Evolutionary conservation across 2,888 invertebrate species (phyloP).

Genomic region (Octodonta nipae): DNA sequence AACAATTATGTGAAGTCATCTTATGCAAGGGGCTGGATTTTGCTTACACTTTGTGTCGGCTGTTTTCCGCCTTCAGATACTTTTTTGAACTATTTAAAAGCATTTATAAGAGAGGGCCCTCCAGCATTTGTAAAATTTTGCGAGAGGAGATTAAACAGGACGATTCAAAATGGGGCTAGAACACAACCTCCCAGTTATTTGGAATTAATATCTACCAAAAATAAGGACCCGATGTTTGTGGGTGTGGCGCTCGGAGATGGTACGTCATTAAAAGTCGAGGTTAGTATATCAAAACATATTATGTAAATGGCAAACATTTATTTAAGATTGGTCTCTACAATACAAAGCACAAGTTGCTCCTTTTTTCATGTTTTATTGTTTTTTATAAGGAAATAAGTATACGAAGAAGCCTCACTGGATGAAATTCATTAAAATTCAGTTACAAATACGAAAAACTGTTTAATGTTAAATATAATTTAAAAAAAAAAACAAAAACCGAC

Average conservation of each 20-base stretch:
- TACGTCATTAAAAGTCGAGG: constrained; percentile 61
- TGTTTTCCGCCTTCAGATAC: constrained; percentile 81
- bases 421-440: too few species aligned
- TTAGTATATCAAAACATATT: too few species aligned
- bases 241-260: constrained; percentile 84
- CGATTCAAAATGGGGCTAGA: constrained; percentile 73
- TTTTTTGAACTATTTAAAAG: constrained; percentile 73
- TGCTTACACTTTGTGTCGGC: constrained; percentile 80
- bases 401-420: too few species aligned
- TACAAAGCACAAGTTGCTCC: too few species aligned
- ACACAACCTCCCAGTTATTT: constrained; percentile 88
- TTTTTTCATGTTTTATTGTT: too few species aligned
- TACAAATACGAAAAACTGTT: too few species aligned
- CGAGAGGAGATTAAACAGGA: constrained; percentile 69
- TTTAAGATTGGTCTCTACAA: too few species aligned
- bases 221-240: constrained; percentile 69
- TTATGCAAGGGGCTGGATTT: constrained; percentile 84
- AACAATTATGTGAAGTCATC: constrained; percentile 79
- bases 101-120: constrained; percentile 76
- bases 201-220: constrained; percentile 73
- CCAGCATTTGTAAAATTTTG: constrained; percentile 82
- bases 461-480: too few species aligned
- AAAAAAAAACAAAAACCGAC: too few species aligned
- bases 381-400: too few species aligned
- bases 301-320: too few species aligned